Conservation (phyloP, 1,140 invertebrate genomes). For the Neodiprion pinetum region DNA sequence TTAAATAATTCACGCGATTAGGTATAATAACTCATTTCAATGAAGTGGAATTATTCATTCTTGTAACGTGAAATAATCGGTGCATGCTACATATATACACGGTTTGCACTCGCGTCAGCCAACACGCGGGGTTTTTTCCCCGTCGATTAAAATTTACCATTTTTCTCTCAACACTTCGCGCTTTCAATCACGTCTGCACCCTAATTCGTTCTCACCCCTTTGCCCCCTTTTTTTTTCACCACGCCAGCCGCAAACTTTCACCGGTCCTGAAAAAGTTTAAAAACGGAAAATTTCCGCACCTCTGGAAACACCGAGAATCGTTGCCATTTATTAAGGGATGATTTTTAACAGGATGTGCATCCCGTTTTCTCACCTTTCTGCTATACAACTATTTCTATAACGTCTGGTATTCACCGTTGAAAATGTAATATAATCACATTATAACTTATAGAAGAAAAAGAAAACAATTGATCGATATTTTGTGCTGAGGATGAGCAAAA, state of each 20-base stretch:
- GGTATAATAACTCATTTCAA: too few species aligned
- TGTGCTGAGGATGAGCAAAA: too few species aligned
- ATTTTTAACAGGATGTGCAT: background rate
- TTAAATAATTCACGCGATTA: too few species aligned
- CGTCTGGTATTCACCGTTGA: too few species aligned
- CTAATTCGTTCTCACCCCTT: slow-evolving; percentile 7
- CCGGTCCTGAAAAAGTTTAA: background rate
- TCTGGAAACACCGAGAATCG: background rate
- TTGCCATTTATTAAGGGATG: background rate
- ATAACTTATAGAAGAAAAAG: too few species aligned
- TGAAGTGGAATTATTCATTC: too few species aligned
- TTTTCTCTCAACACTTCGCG: slow-evolving; percentile 1
- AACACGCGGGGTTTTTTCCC: background rate
- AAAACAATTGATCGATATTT: too few species aligned
- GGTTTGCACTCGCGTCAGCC: too few species aligned
- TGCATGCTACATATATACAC: too few species aligned
- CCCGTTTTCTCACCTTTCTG: background rate
- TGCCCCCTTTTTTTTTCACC: background rate
- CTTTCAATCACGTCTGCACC: background rate
- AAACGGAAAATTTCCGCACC: background rate
- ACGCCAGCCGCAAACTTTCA: background rate
- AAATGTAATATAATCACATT: too few species aligned
- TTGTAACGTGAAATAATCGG: too few species aligned
- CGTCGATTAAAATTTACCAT: slow-evolving; percentile 3
- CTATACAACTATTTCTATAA: too few species aligned